phyloP scores from a whole-genome alignment of 2,797 vertebrate species.

The Eupleurogrammus muticus region DNA sequence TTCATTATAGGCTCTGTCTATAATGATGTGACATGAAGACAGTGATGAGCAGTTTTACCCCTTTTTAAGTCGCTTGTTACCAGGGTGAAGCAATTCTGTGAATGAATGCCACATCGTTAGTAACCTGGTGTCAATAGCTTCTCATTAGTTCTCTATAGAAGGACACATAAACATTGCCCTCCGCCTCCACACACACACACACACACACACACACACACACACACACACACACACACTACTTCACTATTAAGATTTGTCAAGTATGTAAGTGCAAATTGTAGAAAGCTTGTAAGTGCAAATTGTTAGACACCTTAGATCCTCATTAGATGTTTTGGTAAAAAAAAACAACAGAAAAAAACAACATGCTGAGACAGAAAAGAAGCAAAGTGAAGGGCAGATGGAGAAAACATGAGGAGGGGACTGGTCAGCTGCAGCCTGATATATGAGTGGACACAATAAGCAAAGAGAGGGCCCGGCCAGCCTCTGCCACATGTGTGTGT shows the following conservation, averaged over 20 bases:
- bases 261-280: slow-evolving; percentile 63
- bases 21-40: slow-evolving; percentile 45
- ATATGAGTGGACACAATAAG: slow-evolving; percentile 85
- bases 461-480: slow-evolving; percentile 65
- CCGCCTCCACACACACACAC: slow-evolving; percentile 37
- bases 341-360: no score
- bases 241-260: slow-evolving; percentile 46
- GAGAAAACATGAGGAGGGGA: slow-evolving; percentile 66
- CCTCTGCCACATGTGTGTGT: slow-evolving; percentile 73
- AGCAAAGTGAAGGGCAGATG: slow-evolving; percentile 76
- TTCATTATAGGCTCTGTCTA: slow-evolving; percentile 33
- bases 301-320: slow-evolving; percentile 52
- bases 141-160: slow-evolving; percentile 68
- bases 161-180: slow-evolving; percentile 57
- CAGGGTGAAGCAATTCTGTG: slow-evolving; percentile 54
- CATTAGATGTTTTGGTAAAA: slow-evolving; percentile 57
- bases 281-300: slow-evolving; percentile 63
- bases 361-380: slow-evolving; percentile 38
- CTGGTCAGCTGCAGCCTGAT: slow-evolving; percentile 87
- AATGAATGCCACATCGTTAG: slow-evolving; percentile 72
- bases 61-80: slow-evolving; percentile 55
- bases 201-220: slow-evolving; percentile 30
- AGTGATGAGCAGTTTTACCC: slow-evolving; percentile 44
- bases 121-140: slow-evolving; percentile 73
- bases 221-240: slow-evolving; percentile 35